Percentiles rank a stretch among this genome's conserved stretches.
These are phyloP conservation scores for Invenusta paracnida DNA, from an alignment of 2,888 invertebrate species.

Conservation along the genomic window DNA sequence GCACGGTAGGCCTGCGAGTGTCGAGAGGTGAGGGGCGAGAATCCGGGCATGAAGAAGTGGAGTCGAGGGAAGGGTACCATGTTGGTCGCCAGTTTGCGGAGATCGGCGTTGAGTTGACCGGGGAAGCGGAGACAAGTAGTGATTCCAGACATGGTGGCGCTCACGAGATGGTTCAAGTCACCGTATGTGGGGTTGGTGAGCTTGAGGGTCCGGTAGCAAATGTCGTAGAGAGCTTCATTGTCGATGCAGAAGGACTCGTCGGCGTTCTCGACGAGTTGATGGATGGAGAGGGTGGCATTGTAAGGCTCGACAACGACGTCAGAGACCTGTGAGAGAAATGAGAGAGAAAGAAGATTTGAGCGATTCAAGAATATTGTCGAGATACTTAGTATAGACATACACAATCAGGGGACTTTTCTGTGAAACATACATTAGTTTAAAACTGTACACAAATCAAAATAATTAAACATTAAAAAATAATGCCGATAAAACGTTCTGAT, in stretches of 20 bases:
- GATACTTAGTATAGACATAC: no score
- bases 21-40: slow-evolving; percentile 77
- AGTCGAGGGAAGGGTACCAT: slow-evolving; percentile 90
- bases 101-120: slow-evolving; percentile 74
- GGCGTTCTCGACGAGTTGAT: slow-evolving; percentile 37
- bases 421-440: no score
- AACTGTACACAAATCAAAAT: no score
- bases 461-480: no score
- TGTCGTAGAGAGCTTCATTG: slow-evolving; percentile 32
- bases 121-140: slow-evolving; percentile 62
- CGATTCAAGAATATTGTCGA: no score
- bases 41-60: slow-evolving; percentile 86
- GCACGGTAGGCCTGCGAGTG: slow-evolving; percentile 76
- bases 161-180: slow-evolving; percentile 60
- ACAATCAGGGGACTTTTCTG: no score
- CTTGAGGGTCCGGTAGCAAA: background rate
- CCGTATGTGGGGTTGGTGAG: slow-evolving; percentile 58
- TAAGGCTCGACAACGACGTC: slow-evolving; percentile 46
- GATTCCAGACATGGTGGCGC: slow-evolving; percentile 63
- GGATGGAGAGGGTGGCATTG: slow-evolving; percentile 44
- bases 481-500: no score
- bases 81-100: slow-evolving; percentile 69
- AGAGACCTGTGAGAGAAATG: no score
- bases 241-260: slow-evolving; percentile 15
- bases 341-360: no score